phyloP scores from a whole-genome alignment of 2,888 invertebrate species.

The Crematogaster levior region DNA sequence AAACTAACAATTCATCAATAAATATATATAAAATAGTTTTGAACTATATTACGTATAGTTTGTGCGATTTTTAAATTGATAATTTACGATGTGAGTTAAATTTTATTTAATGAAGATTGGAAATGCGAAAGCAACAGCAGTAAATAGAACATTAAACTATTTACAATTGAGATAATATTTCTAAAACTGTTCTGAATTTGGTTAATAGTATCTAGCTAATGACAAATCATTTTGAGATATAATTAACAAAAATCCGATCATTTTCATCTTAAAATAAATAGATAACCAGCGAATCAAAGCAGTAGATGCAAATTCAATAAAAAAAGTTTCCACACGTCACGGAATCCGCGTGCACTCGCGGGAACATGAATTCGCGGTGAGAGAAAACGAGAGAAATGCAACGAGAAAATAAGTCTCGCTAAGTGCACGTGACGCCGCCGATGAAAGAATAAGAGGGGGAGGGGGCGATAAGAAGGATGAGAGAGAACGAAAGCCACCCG shows the following conservation, averaged over 20 bases:
- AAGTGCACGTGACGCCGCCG: slow-evolving; percentile 46
- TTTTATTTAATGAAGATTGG: background rate
- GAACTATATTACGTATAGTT: background rate
- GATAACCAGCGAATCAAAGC: background rate
- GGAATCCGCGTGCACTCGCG: background rate
- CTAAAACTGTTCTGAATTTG: background rate
- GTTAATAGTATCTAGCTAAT: background rate
- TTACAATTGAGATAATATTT: background rate
- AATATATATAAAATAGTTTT: slow-evolving; percentile 8
- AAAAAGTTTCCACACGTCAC: background rate
- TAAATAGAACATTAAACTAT: background rate
- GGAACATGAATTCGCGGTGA: background rate
- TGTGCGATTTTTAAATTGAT: background rate
- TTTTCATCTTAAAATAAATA: background rate
- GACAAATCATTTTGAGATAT: background rate
- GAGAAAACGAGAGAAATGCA: background rate
- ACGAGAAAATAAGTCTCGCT: slow-evolving; percentile 51
- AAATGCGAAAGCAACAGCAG: background rate
- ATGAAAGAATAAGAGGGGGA: slow-evolving; percentile 24
- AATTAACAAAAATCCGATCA: background rate
- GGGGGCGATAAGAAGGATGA: slow-evolving; percentile 4
- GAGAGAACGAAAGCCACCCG: slow-evolving; percentile 42
- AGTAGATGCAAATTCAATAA: background rate
- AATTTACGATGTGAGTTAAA: background rate
- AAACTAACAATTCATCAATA: background rate